Evolutionary conservation across 30 jellyfish, hydroid and myxozoan species (phyloP).

Genomic region (Phacellophora camtschatica): DNA sequence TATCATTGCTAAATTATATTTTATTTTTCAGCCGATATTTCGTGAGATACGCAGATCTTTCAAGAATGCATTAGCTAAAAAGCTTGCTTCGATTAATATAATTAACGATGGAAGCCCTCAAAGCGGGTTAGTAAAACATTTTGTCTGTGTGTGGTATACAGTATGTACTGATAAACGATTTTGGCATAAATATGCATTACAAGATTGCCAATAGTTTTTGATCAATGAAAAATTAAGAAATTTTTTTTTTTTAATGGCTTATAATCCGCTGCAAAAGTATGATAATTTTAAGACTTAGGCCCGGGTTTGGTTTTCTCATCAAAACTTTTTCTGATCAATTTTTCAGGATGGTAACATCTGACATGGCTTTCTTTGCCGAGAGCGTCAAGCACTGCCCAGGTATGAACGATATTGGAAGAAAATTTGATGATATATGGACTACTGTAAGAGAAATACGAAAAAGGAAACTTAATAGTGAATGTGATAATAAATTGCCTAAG

Average conservation of each 20-base stretch:
- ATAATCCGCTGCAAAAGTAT: no score
- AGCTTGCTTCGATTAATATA: slow-evolving; percentile 71
- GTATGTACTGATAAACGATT: no score
- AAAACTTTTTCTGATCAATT: no score
- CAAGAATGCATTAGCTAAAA: slow-evolving; percentile 75
- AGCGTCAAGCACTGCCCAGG: slow-evolving; percentile 80
- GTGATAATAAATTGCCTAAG: slow-evolving; percentile 31
- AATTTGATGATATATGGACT: slow-evolving; percentile 82
- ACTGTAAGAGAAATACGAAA: slow-evolving; percentile 81
- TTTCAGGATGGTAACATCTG: slow-evolving; percentile 91
- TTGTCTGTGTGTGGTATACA: no score
- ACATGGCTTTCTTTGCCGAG: slow-evolving; percentile 80
- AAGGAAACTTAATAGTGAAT: background rate
- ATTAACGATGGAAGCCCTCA: slow-evolving; percentile 97
- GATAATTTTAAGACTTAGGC: no score
- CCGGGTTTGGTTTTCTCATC: no score
- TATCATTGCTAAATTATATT: no score
- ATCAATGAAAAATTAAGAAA: no score
- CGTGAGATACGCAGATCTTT: slow-evolving; percentile 85
- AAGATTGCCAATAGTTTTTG: no score
- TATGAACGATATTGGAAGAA: slow-evolving; percentile 54
- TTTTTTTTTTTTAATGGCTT: no score
- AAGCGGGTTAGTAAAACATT: slow-evolving; percentile 73
- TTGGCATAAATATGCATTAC: no score
- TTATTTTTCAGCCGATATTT: slow-evolving; percentile 61